These are phyloP conservation scores for Drosophila monieri DNA, from an alignment of 2,888 invertebrate species.

Conservation along the genomic window DNA sequence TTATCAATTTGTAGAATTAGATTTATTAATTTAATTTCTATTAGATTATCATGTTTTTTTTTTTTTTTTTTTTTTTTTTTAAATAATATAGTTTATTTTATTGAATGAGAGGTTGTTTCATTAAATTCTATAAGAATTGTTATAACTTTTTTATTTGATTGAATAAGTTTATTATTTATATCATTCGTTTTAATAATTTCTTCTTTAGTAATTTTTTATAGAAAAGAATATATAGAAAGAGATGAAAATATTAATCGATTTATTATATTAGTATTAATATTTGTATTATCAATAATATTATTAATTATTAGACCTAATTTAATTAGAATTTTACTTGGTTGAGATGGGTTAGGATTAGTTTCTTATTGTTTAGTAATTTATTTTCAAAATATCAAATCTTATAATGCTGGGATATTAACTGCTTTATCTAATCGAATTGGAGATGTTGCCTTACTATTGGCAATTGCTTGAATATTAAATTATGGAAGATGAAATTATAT, in stretches of 20 bases:
- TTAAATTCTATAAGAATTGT: too few relatives aligned
- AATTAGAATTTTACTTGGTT: slow-evolving; percentile 89
- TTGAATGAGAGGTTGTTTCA: too few relatives aligned
- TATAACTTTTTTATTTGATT: too few relatives aligned
- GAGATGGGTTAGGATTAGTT: slow-evolving; percentile 89
- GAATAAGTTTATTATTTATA: too few relatives aligned
- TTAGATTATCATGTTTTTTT: slow-evolving; percentile 83
- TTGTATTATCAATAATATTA: slow-evolving; percentile 88
- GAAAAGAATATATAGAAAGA: slow-evolving; percentile 86
- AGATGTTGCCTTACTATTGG: slow-evolving; percentile 88
- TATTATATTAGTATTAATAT: slow-evolving; percentile 87
- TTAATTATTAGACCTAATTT: slow-evolving; percentile 89
- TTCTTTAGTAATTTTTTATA: slow-evolving; percentile 87
- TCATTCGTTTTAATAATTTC: too few relatives aligned
- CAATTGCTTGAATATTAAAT: slow-evolving; percentile 86
- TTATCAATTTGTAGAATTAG: slow-evolving; percentile 85
- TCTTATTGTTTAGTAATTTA: slow-evolving; percentile 88
- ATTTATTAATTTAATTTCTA: slow-evolving; percentile 85
- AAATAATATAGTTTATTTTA: too few relatives aligned
- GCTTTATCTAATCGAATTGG: slow-evolving; percentile 90
- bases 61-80: slow-evolving; percentile 80
- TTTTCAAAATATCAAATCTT: slow-evolving; percentile 87
- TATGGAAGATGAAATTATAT: slow-evolving; percentile 86
- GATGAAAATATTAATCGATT: slow-evolving; percentile 87
- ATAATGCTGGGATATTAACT: slow-evolving; percentile 89